Base-by-base conservation (phyloP, 2,797 vertebrate species). In the Leuciscus waleckii region DNA sequence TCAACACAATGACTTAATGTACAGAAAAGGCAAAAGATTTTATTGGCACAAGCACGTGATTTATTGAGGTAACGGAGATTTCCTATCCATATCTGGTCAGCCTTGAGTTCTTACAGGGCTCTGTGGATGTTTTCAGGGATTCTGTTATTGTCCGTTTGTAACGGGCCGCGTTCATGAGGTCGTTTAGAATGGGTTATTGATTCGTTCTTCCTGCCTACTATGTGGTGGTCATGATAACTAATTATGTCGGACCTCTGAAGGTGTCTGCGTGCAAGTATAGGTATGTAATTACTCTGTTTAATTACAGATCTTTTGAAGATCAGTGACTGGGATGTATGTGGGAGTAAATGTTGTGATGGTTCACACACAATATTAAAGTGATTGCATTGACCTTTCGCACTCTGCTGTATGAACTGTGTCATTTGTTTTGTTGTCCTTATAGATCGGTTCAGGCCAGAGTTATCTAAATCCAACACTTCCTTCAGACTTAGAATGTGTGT, bases 1-100 rank as follows among this genome's bases (percentile, higher is more conserved):
- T 85, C 77, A 88, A 86, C 90, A 84, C 91, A 88, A 91, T 91
- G 91, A 90, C 92, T 92, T 91, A 78, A 91, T 82, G 83, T 77
- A 85, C 73, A 81, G 74, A 85, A 86, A 86, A 87, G 89, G 54
- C 49, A 6, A 86, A 83, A 80, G 79, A 71, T 83, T 91, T 92
- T 89, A 90, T 82, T 82, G 88, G 90, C 85, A 86, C 87, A 88
- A 79, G 85, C 85, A 87, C 88, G 88, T 92, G 89, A 92, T 92
- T 90, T 90, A 89, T 89, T 77, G 85, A 88, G 86, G 83, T 86
- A 88, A 85, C 84, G 54, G 21, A 1, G 85, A 69, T 69, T 82
- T 84, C 88, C 89, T 85, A 78, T 82, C 86, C 81, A 90, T 89
- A 58, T 89, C 90, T 46, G 32, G 46, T 43, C 74, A 43, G 81